Conservation (phyloP, 2,797 vertebrate species). For the Enteromius argenteus region DNA sequence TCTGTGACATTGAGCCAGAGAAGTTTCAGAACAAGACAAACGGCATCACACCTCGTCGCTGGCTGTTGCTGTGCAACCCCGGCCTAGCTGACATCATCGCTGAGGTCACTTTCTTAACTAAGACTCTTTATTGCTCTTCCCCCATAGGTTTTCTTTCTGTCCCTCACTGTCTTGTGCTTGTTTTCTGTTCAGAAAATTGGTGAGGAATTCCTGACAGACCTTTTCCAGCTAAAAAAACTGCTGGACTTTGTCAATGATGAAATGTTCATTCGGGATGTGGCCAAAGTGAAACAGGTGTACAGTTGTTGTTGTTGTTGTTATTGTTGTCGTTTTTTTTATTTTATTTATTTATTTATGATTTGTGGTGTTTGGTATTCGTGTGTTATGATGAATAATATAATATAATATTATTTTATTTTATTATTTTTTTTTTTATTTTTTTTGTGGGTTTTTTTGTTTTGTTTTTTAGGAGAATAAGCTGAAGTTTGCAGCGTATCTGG, state of each 20-base stretch:
- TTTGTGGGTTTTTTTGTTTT: not conserved
- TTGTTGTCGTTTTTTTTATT: too few species aligned
- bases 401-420: too few species aligned
- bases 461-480: conserved; percentile 84
- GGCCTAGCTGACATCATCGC: conserved; percentile 84
- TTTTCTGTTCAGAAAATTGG: conserved; percentile 79
- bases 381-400: too few species aligned
- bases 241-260: conserved; percentile 78
- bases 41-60: conserved; percentile 87
- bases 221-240: conserved; percentile 83
- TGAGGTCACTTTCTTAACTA: conserved; percentile 74
- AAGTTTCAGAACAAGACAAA: conserved; percentile 95
- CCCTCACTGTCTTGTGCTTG: not conserved
- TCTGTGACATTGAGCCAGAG: conserved; percentile 83
- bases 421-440: too few species aligned
- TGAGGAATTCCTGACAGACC: conserved; percentile 84
- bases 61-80: conserved; percentile 90
- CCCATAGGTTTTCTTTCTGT: not conserved
- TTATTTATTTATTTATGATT: too few species aligned
- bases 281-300: conserved; percentile 86
- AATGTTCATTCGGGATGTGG: conserved; percentile 83
- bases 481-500: conserved; percentile 84
- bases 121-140: too few species aligned
- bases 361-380: not conserved
- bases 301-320: not conserved